Percentiles rank a stretch among this genome's conserved stretches.
Evolutionary conservation across 2,797 vertebrate species (phyloP).

Genomic region (Lacerta viridis): DNA sequence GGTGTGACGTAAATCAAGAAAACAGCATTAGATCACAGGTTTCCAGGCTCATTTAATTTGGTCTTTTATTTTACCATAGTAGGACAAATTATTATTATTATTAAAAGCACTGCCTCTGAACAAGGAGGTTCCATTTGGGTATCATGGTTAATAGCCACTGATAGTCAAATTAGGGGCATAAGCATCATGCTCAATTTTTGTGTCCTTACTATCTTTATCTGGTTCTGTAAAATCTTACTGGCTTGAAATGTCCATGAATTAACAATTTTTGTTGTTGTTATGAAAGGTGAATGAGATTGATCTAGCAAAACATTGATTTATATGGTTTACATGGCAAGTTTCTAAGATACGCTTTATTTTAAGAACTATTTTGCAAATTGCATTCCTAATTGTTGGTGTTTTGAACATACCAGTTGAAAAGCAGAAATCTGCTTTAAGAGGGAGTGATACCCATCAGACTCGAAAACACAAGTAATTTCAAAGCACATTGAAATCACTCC

Average conservation of each 20-base stretch:
- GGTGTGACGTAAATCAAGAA: neutral
- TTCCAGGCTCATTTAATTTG: neutral
- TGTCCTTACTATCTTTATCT: slow-evolving; percentile 9
- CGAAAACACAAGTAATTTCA: neutral
- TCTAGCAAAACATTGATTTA: neutral
- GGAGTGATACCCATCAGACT: neutral
- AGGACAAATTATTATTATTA: neutral
- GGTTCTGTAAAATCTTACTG: slow-evolving; percentile 25
- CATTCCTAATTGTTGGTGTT: slow-evolving; percentile 37
- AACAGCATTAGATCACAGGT: neutral
- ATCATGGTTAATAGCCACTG: neutral
- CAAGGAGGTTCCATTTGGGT: neutral
- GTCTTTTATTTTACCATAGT: neutral
- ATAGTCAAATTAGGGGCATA: neutral
- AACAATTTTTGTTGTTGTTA: slow-evolving; percentile 7
- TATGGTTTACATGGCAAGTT: slow-evolving; percentile 37
- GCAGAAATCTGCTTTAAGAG: slow-evolving; percentile 37
- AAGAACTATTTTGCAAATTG: slow-evolving; percentile 48
- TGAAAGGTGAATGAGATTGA: slow-evolving; percentile 26
- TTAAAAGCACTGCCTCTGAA: neutral
- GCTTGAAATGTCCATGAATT: slow-evolving; percentile 50
- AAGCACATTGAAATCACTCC: neutral
- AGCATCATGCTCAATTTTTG: neutral
- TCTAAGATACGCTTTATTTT: neutral
- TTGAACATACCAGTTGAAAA: slow-evolving; percentile 42